Evolutionary conservation across 2,888 invertebrate species (phyloP), one percentile per base, ranked within the genome.

Genomic region (Hypomecis atomaria): DNA sequence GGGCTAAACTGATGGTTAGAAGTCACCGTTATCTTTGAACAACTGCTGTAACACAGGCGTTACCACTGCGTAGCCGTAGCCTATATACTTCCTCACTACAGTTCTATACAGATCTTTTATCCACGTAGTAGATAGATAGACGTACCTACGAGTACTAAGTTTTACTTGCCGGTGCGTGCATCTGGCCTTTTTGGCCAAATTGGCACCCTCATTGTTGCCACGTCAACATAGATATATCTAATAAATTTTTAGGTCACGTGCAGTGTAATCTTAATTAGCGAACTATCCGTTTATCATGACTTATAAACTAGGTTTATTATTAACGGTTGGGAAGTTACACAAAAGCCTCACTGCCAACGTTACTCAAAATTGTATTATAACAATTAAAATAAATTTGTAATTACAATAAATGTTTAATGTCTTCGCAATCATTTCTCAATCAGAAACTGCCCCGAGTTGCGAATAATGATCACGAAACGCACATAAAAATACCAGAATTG

Each of bases 401-500:
- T 64, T 56, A 53, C 13, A 56, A 65, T 58, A 57, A 61, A 61
- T 53, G 53, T 57, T 56, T 53, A 65, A 40, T 44, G 43, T 57
- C 57, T 60, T 47, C 38, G 48, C 44, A 60, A 65, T 53, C 36
- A 57, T 66, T 65, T 58, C 69, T 58, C 62, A 66, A 66, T 66
- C 54, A 38, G 13, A 65, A 45, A 53, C 53, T 23, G 48, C 49
- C 57, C 42, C 36, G 47, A 55, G 62, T 11, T 64, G 38, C 42
- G 57, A 65, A 61, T 59, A 62, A 67, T 63, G 57, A 57, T 69
- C 69, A 71, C 71, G 67, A 69, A 58, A 59, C 47, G 44, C 34
- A 60, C 65, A 69, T 71, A 64, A 71, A 69, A 71, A 70, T 67
- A 58, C 48, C 60, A 61, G 65, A 65, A 58, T 62, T 43, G 42